Evolutionary conservation across 2,113 vertebrate species (phyloP).

Genomic region (Thalassarche chlororhynchos): DNA sequence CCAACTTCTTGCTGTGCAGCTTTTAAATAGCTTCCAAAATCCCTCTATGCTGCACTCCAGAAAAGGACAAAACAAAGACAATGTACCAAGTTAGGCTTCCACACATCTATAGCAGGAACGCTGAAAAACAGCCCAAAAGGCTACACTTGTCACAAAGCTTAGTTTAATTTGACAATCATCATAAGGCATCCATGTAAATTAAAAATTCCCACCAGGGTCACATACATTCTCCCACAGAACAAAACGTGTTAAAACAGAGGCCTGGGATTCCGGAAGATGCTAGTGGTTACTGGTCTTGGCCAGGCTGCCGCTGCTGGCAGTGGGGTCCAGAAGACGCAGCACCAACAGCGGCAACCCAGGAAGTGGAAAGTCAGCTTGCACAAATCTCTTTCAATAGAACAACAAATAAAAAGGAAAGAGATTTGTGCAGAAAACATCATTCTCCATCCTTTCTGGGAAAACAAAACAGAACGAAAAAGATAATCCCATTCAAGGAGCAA

Average conservation of each 20-base stretch:
- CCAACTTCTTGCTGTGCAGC: background rate
- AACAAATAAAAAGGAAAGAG: background rate
- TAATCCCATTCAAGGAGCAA: slow-evolving; percentile 18
- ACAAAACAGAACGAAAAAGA: background rate
- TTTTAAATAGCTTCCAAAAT: background rate
- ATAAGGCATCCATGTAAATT: slow-evolving; percentile 70
- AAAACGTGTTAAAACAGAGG: slow-evolving; percentile 15
- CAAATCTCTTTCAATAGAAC: background rate
- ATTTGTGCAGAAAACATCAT: background rate
- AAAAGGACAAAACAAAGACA: background rate
- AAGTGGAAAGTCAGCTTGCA: slow-evolving; percentile 40
- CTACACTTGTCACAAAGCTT: slow-evolving; percentile 46
- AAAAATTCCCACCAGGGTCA: slow-evolving; percentile 50
- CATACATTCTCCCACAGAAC: slow-evolving; percentile 53
- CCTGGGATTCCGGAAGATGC: background rate
- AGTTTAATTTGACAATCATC: slow-evolving; percentile 67
- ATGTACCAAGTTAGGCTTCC: background rate
- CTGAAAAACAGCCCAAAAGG: background rate
- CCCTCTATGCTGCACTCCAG: background rate
- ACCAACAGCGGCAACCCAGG: background rate
- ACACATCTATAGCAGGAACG: background rate
- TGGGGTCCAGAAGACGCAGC: background rate
- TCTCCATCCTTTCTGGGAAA: slow-evolving; percentile 19
- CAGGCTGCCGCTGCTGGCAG: background rate
- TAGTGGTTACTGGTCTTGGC: background rate